phyloP scores from a whole-genome alignment of 2,888 invertebrate genomes.

The Perithous albicinctus region DNA sequence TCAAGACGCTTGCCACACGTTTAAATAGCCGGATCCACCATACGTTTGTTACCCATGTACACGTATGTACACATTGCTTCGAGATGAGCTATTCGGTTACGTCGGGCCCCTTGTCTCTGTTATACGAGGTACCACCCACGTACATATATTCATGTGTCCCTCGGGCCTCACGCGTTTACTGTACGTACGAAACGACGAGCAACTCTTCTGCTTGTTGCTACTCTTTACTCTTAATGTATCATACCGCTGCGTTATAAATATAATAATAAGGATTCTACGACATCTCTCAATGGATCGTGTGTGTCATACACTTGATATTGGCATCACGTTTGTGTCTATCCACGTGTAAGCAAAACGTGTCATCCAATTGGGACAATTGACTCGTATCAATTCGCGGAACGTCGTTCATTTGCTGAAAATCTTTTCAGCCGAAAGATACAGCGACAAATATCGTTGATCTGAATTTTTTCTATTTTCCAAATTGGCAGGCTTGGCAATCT shows the following conservation, averaged over 20 bases:
- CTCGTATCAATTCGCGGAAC: background rate
- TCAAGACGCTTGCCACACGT: conserved; percentile 76
- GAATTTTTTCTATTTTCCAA: too few relatives aligned
- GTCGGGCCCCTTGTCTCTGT: conserved; percentile 48
- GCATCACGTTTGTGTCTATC: conserved; percentile 15
- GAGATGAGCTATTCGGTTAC: conserved; percentile 54
- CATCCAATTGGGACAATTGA: background rate
- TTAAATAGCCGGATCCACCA: conserved; percentile 71
- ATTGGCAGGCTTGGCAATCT: too few relatives aligned
- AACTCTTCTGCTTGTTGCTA: conserved; percentile 18
- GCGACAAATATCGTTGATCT: background rate
- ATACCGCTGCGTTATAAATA: conserved; percentile 7
- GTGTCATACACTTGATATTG: conserved; percentile 15
- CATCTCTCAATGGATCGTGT: conserved; percentile 15
- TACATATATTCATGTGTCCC: conserved; percentile 46
- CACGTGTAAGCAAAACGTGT: background rate
- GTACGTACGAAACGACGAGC: background rate
- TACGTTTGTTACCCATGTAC: conserved; percentile 12
- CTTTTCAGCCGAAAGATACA: background rate
- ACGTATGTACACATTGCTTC: conserved; percentile 40
- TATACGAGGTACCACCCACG: conserved; percentile 67
- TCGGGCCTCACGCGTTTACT: conserved; percentile 25
- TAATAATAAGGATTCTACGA: background rate
- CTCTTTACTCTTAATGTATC: conserved; percentile 12
- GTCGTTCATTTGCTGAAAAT: background rate